Conservation (phyloP, 2,888 invertebrate genomes). For the Byasa hedistus region DNA sequence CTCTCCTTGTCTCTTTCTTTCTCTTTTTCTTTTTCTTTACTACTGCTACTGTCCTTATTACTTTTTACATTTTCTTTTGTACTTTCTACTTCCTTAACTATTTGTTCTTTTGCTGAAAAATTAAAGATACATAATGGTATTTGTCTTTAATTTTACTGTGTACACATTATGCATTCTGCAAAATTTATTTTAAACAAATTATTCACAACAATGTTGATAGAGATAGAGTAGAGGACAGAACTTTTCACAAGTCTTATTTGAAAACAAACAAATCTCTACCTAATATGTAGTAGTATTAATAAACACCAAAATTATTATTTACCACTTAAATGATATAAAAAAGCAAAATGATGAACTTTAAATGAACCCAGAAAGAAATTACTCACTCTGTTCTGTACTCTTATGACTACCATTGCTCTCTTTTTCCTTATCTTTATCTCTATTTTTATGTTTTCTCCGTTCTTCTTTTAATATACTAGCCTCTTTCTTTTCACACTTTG, state of each 20-base stretch:
- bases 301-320: too few species aligned
- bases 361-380: not conserved
- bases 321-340: too few species aligned
- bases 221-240: too few species aligned
- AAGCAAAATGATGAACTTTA: too few species aligned
- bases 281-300: too few species aligned
- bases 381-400: conserved; percentile 74
- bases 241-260: too few species aligned
- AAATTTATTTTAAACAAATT: too few species aligned
- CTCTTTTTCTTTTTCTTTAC: conserved; percentile 55
- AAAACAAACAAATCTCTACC: too few species aligned
- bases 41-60: conserved; percentile 79
- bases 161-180: too few species aligned
- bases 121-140: conserved; percentile 11
- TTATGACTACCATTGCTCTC: conserved; percentile 66
- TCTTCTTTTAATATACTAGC: conserved; percentile 73
- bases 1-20: conserved; percentile 44
- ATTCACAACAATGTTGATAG: too few species aligned
- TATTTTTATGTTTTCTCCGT: conserved; percentile 67
- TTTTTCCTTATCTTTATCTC: conserved; percentile 67
- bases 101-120: conserved; percentile 70
- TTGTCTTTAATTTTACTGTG: too few species aligned
- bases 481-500: conserved; percentile 75
- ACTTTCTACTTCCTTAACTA: conserved; percentile 72
- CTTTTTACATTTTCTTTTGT: conserved; percentile 69